Conservation (phyloP, 1,140 invertebrate genomes). For the Drosophila mojavensis region DNA sequence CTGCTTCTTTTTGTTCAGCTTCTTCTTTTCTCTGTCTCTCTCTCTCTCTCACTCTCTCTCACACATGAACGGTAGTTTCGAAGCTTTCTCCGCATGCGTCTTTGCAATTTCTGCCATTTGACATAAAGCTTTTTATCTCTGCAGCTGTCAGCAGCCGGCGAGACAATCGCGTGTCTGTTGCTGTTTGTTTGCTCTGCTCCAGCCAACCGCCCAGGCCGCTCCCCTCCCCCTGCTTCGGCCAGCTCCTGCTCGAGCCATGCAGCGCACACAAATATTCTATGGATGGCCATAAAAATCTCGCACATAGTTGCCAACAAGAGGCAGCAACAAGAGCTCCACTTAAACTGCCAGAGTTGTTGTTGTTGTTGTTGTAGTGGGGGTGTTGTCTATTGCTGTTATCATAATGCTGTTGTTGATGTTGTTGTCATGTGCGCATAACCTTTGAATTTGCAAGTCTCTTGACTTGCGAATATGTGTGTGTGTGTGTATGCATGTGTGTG, state of each 20-base stretch:
- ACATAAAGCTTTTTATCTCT: constrained; percentile 80
- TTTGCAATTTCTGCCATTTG: constrained; percentile 73
- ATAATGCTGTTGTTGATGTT: constrained; percentile 34
- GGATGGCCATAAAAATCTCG: constrained; percentile 72
- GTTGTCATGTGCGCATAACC: constrained; percentile 56
- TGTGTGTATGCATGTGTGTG: constrained; percentile 46
- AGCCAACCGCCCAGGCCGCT: background rate
- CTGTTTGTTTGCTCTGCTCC: constrained; percentile 53
- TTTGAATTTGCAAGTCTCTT: constrained; percentile 70
- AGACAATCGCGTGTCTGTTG: constrained; percentile 75
- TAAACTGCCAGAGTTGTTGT: constrained; percentile 10
- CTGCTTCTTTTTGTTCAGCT: too few relatives aligned
- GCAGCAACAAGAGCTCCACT: constrained; percentile 13
- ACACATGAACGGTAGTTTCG: background rate
- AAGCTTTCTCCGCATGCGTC: constrained; percentile 61
- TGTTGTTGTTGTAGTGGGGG: constrained; percentile 7
- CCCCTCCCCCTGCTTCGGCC: background rate
- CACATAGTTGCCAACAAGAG: constrained; percentile 59
- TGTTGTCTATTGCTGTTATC: constrained; percentile 44
- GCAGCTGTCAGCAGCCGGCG: constrained; percentile 64
- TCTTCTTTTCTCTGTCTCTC: too few relatives aligned
- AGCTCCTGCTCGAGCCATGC: background rate
- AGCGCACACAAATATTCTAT: constrained; percentile 63
- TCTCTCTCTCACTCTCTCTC: too few relatives aligned
- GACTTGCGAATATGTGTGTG: background rate